Conservation (phyloP, 2,797 vertebrate species). For the Urophycis tenuis region DNA sequence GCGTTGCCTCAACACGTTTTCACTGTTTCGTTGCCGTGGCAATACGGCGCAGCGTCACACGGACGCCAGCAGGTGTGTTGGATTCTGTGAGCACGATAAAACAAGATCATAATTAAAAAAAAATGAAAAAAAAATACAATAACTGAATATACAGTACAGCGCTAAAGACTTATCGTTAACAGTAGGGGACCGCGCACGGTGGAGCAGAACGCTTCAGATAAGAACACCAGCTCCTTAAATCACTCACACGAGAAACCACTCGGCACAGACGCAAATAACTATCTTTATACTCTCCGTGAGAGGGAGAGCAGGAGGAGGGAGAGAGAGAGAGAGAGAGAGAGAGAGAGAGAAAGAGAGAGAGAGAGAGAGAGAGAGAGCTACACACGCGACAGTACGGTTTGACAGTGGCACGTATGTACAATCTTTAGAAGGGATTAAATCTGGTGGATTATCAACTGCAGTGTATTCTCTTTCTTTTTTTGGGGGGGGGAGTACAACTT, state of each 20-base stretch:
- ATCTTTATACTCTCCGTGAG: conserved; percentile 6
- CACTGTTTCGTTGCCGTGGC: not conserved
- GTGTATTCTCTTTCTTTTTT: not conserved
- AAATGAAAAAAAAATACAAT: not conserved
- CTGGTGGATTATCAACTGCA: conserved; percentile 1
- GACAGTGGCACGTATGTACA: conserved; percentile 36
- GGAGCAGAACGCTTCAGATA: not conserved
- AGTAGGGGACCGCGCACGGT: not conserved
- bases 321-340: not conserved
- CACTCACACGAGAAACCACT: conserved; percentile 7
- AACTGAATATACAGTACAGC: conserved; percentile 19
- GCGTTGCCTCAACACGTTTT: not conserved
- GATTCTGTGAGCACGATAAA: conserved; percentile 1
- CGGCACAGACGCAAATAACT: conserved; percentile 21
- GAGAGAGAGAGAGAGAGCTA: not conserved
- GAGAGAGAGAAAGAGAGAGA: not conserved
- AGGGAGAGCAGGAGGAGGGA: conserved; percentile 12
- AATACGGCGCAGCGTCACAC: not conserved
- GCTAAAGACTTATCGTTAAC: conserved; percentile 11
- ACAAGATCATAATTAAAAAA: too few relatives aligned
- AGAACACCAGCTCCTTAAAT: not conserved
- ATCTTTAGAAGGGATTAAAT: conserved; percentile 27
- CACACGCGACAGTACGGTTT: not conserved
- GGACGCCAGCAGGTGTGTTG: not conserved
- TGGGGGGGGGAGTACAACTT: too few relatives aligned